A percentile compares a stretch with the other conserved stretches of the same genome.
Conservation (phyloP, 2,888 invertebrate genomes). For the Cerastis leucographa region DNA sequence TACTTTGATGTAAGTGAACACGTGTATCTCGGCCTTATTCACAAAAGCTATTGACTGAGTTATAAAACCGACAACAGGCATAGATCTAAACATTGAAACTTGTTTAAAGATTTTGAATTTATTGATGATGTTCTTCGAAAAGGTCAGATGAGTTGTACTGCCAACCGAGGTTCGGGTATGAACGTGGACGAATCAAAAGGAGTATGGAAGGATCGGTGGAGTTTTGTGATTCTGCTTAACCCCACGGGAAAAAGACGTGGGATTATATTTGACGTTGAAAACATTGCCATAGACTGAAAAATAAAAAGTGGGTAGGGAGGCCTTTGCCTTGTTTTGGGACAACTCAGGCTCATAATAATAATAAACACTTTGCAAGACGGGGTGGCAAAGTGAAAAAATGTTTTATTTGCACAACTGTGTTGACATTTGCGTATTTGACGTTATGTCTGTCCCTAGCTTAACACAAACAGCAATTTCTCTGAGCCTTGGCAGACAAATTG, state of each 20-base stretch:
- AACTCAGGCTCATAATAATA: not conserved
- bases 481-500: constrained; percentile 6
- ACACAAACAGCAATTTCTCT: not conserved
- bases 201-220: not conserved
- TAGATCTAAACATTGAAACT: not conserved
- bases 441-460: not conserved
- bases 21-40: constrained; percentile 27
- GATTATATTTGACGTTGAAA: not conserved
- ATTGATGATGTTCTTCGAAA: not conserved
- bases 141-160: not conserved
- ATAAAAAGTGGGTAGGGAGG: not conserved
- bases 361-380: not conserved
- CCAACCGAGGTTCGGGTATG: not conserved
- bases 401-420: constrained; percentile 6
- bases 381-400: not conserved
- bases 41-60: constrained; percentile 1
- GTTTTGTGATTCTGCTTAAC: not conserved
- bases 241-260: not conserved
- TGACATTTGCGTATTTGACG: not conserved
- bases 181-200: not conserved
- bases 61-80: not conserved
- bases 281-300: not conserved
- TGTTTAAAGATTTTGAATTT: not conserved
- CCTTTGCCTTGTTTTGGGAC: not conserved
- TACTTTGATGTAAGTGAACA: constrained; percentile 27